Evolutionary conservation across 2,113 vertebrate species (phyloP).

Genomic region (Atherinomorus stipes): DNA sequence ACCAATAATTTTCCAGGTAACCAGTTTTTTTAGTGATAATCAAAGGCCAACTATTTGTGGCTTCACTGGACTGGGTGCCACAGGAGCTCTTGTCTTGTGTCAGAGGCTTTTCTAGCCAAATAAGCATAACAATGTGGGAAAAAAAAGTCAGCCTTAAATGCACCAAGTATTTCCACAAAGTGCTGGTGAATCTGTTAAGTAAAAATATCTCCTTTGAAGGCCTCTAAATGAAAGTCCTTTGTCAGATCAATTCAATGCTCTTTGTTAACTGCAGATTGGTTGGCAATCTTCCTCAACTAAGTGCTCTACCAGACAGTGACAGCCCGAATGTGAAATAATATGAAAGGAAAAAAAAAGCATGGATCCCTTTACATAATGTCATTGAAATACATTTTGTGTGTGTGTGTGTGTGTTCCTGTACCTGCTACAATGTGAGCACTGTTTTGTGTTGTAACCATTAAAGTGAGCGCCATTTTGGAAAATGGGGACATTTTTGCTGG

Average conservation of each 20-base stretch:
- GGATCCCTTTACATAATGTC: neutral
- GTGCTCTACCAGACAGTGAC: no score
- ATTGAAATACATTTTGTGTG: neutral
- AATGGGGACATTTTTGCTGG: no score
- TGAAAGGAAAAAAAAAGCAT: neutral
- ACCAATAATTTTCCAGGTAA: no score
- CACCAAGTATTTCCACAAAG: neutral
- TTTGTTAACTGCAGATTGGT: neutral
- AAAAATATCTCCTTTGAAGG: neutral
- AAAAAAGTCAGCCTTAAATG: neutral
- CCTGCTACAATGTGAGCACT: no score
- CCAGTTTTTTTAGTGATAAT: neutral
- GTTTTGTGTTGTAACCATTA: no score
- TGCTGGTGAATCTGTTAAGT: neutral
- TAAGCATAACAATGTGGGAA: neutral
- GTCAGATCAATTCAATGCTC: neutral
- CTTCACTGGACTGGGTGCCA: neutral
- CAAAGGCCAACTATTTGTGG: neutral
- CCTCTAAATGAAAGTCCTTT: slow-evolving; percentile 10
- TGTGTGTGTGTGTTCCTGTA: neutral
- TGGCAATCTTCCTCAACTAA: neutral
- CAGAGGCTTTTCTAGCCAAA: neutral
- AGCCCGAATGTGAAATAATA: neutral
- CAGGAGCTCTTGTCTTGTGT: neutral
- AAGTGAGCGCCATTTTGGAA: no score